These are phyloP conservation scores for Brenthis daphne DNA, from an alignment of 2,888 invertebrate species.

Conservation along the genomic window DNA sequence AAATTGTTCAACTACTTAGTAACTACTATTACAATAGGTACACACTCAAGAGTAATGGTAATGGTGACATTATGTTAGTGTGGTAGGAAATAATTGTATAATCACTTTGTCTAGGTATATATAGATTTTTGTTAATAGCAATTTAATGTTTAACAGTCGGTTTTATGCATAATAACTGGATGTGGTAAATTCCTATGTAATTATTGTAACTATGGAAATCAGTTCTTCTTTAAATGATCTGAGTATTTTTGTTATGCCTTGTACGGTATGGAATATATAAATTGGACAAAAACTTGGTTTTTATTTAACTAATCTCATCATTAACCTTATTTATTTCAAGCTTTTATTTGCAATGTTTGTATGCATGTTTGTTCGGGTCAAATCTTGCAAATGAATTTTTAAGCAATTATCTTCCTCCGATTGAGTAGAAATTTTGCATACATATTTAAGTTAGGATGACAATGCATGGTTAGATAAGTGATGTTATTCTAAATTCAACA, in stretches of 20 bases:
- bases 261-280: conserved; percentile 63
- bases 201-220: conserved; percentile 27
- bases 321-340: not conserved
- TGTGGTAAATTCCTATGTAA: conserved; percentile 17
- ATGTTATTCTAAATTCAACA: no score
- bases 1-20: not conserved
- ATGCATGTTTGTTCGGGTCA: no score
- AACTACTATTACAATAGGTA: not conserved
- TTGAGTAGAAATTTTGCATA: no score
- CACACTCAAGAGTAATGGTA: not conserved
- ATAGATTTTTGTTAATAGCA: conserved; percentile 5
- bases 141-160: conserved; percentile 3
- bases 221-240: conserved; percentile 60
- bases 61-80: conserved; percentile 2
- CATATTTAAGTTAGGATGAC: no score
- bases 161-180: conserved; percentile 21
- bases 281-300: conserved; percentile 37
- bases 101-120: conserved; percentile 1
- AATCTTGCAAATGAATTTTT: no score
- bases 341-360: no score
- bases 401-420: no score
- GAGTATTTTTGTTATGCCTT: conserved; percentile 77
- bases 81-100: conserved; percentile 1
- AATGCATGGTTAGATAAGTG: no score
- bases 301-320: conserved; percentile 7